Evolutionary conservation across 2,113 vertebrate species (phyloP).

Genomic region (Atrichornis clamosus): DNA sequence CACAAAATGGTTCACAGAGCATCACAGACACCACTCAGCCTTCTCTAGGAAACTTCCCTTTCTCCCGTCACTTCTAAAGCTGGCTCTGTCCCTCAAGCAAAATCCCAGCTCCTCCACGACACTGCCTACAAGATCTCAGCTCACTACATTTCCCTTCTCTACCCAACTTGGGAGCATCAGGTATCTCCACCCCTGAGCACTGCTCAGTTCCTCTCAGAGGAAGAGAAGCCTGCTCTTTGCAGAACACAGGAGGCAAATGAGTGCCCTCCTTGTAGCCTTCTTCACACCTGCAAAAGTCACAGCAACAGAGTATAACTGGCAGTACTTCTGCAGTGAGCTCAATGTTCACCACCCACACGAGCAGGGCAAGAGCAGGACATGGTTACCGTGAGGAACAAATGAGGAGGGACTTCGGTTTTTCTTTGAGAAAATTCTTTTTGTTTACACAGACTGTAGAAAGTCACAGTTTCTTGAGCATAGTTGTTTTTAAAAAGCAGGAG

Average conservation of each 20-base stretch:
- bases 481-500: not conserved
- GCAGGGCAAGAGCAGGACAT: not conserved
- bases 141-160: not conserved
- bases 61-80: not conserved
- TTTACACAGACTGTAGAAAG: not conserved
- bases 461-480: not conserved
- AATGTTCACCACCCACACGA: not conserved
- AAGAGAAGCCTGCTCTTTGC: not conserved
- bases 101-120: not conserved
- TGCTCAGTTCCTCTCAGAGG: not conserved
- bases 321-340: not conserved
- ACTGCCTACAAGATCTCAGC: not conserved
- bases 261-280: not conserved
- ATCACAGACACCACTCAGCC: not conserved
- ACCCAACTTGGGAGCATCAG: not conserved
- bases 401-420: not conserved
- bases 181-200: not conserved
- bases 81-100: not conserved
- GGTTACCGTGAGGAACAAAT: not conserved
- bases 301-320: not conserved
- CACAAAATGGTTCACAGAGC: not conserved
- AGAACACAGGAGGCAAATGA: rapidly evolving
- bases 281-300: not conserved
- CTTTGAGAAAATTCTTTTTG: not conserved
- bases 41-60: not conserved